Percentiles rank a stretch among this genome's conserved stretches.
phyloP scores from a whole-genome alignment of 1,140 invertebrate genomes.

The Lepidurus apus region DNA sequence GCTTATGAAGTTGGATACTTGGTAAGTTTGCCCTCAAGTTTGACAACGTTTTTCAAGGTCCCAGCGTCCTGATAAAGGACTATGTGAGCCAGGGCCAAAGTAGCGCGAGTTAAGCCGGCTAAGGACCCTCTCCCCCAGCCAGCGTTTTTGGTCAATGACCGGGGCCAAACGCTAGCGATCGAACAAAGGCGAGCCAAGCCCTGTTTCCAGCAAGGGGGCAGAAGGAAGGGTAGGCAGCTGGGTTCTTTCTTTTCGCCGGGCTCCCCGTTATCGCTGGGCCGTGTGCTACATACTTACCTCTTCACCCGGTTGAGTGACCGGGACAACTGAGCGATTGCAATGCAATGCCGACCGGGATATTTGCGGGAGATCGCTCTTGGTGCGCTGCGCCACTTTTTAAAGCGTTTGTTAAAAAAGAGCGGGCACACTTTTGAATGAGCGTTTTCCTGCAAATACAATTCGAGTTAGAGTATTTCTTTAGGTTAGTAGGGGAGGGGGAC shows the following conservation, averaged over 20 bases:
- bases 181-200: conserved; percentile 12
- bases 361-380: conserved; percentile 11
- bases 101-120: not conserved
- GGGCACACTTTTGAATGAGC: not conserved
- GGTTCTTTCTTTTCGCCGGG: not conserved
- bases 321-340: conserved; percentile 17
- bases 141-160: not conserved
- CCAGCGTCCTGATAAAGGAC: conserved; percentile 22
- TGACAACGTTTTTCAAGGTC: conserved; percentile 26
- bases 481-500: not conserved
- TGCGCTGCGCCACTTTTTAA: conserved; percentile 21
- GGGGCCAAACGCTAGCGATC: conserved; percentile 1
- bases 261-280: not conserved
- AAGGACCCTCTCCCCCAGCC: not conserved
- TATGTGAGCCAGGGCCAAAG: not conserved
- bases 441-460: not conserved
- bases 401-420: not conserved
- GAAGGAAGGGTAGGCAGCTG: not conserved
- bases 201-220: not conserved
- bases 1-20: conserved; percentile 85
- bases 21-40: conserved; percentile 59
- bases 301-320: conserved; percentile 20
- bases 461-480: not conserved
- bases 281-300: conserved; percentile 9
- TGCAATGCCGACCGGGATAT: not conserved